Evolutionary conservation across 1,140 invertebrate species (phyloP), one percentile per base, ranked within the genome.

Genomic region (Heliconius nattereri): DNA sequence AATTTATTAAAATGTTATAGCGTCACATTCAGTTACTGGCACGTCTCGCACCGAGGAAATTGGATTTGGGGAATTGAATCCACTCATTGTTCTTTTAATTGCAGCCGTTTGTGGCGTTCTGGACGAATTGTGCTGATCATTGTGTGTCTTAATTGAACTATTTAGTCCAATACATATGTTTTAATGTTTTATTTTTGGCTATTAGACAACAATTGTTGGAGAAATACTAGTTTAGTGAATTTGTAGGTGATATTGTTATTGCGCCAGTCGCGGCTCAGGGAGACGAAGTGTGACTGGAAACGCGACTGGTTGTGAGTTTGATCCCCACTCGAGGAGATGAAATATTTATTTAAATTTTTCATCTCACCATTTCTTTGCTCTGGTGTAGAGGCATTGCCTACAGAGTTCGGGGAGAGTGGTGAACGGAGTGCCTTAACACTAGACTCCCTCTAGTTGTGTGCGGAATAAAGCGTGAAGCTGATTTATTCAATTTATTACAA

Each of bases 61-160:
- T 93, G 86, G 87, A 89, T 93, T 94, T 92, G 84, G 89, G 88
- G 90, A 91, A 93, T 92, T 91, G 91, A 94, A 91, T 92, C 88
- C 86, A 85, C 85, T 90, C 87, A 91, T 94, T 94, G 92, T 93
- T 93, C 89, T 92, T 92, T 92, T 94, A 91, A 94, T 92, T 92
- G 91, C 89, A 85, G 89, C 90, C 89, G 91, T 92, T 92, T 91
- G 87, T 87, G 87, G 86, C 90, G 92, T 93, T 94, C 89, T 92
- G 89, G 84, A 80, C 81, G 91, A 94, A 92, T 91, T 90, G 82
- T 92, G 92, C 92, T 84, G 81, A 91, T 94, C 92, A 94, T 92
- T 82, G 84, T 86, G 81, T 78, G 79, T 75, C 13, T 78, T 84
- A 84, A 83, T 54, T 52, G 70, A 70, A 45, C 75, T 66, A 29